phyloP scores from a whole-genome alignment of 2,888 invertebrate species.

The Drosophila atroscutellata region DNA sequence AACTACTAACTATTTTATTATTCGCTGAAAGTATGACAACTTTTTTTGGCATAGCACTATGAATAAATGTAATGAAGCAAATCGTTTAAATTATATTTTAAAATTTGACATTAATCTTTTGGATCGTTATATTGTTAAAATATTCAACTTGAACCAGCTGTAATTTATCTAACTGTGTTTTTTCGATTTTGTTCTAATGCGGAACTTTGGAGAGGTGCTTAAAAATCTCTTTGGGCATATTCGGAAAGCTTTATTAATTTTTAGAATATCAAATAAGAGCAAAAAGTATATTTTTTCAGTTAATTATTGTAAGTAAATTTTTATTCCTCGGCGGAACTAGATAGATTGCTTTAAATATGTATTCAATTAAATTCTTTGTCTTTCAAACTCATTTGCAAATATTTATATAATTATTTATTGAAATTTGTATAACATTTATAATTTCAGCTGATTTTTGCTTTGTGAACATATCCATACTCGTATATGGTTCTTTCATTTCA shows the following conservation, averaged over 20 bases:
- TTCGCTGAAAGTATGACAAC: not conserved
- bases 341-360: not conserved
- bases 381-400: not conserved
- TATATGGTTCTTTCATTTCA: not conserved
- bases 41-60: not conserved
- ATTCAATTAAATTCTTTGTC: not conserved
- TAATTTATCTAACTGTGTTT: not conserved
- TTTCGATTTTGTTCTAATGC: not conserved
- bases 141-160: not conserved
- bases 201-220: not conserved
- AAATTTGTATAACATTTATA: not conserved
- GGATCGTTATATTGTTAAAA: not conserved
- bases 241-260: not conserved
- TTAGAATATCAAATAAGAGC: not conserved
- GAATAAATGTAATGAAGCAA: not conserved
- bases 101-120: not conserved
- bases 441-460: not conserved
- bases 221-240: not conserved
- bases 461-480: not conserved
- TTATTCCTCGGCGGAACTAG: not conserved
- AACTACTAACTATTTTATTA: not conserved
- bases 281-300: not conserved
- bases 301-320: not conserved
- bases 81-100: too few species aligned
- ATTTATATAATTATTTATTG: not conserved